phyloP scores from a whole-genome alignment of 2,797 vertebrate genomes.

The Hypotaenidia philippensis region DNA sequence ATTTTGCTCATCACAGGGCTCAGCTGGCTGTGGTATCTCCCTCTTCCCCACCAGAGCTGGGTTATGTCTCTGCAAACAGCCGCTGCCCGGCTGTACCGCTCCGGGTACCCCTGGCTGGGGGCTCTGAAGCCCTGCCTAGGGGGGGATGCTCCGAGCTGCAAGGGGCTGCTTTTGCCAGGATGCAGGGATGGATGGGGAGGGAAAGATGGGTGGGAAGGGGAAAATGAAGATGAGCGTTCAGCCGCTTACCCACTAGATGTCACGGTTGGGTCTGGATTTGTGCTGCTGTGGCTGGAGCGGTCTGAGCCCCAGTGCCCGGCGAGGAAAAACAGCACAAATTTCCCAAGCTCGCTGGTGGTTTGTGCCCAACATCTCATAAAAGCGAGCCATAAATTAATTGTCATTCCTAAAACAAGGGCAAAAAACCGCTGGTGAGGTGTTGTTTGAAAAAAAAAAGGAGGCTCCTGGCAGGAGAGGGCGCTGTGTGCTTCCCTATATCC shows the following conservation, averaged over 20 bases:
- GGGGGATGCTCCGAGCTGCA: fast-evolving
- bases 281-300: fast-evolving
- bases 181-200: background rate
- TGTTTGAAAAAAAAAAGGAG: background rate
- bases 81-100: background rate
- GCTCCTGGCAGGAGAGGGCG: slow-evolving; percentile 38
- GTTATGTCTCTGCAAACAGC: background rate
- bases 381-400: background rate
- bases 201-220: background rate
- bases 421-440: background rate
- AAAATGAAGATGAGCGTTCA: background rate
- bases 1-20: fast-evolving
- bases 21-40: fast-evolving
- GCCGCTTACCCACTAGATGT: background rate
- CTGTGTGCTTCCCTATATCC: background rate
- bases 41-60: fast-evolving
- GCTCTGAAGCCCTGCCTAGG: fast-evolving
- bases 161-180: background rate
- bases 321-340: fast-evolving
- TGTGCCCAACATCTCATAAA: background rate
- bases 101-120: background rate
- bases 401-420: background rate
- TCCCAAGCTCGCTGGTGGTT: background rate
- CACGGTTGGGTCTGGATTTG: background rate
- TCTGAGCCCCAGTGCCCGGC: fast-evolving